phyloP scores from a whole-genome alignment of 2,888 invertebrate genomes.

The Tinea trinotella region DNA sequence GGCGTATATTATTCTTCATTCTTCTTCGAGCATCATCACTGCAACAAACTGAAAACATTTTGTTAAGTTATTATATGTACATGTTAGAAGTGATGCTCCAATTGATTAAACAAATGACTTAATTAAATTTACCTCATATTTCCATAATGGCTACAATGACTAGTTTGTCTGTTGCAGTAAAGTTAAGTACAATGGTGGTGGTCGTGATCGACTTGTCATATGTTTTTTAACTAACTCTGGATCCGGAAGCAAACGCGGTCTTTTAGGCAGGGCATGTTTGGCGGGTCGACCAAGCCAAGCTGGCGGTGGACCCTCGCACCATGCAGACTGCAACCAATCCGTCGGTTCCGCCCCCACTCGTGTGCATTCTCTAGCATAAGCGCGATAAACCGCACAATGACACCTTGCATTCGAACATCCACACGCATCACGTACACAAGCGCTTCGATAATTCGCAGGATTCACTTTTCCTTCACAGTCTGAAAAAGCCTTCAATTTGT shows the following conservation, averaged over 20 bases:
- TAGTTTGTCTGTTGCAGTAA: constrained; percentile 42
- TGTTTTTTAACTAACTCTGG: constrained; percentile 24
- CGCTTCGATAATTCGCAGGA: constrained; percentile 86
- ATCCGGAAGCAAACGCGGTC: neutral
- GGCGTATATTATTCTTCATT: neutral
- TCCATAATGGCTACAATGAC: constrained; percentile 62
- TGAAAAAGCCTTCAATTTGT: constrained; percentile 74
- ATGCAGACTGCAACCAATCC: constrained; percentile 80
- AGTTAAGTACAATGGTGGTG: constrained; percentile 56
- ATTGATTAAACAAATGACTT: neutral
- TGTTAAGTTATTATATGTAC: no score
- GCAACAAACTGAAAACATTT: neutral
- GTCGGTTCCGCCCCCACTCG: constrained; percentile 80
- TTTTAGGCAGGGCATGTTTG: constrained; percentile 19
- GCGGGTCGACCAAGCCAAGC: constrained; percentile 45
- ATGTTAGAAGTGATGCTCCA: no score
- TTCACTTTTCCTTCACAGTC: constrained; percentile 86
- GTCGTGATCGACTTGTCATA: constrained; percentile 46
- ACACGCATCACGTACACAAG: constrained; percentile 90
- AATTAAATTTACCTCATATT: constrained; percentile 41
- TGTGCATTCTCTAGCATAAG: constrained; percentile 90
- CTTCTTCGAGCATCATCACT: neutral
- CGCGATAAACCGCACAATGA: constrained; percentile 91
- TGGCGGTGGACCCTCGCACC: constrained; percentile 71
- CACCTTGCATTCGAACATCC: constrained; percentile 87